phyloP scores from a whole-genome alignment of 2,888 invertebrate species.

The Silvanus unidentatus region DNA sequence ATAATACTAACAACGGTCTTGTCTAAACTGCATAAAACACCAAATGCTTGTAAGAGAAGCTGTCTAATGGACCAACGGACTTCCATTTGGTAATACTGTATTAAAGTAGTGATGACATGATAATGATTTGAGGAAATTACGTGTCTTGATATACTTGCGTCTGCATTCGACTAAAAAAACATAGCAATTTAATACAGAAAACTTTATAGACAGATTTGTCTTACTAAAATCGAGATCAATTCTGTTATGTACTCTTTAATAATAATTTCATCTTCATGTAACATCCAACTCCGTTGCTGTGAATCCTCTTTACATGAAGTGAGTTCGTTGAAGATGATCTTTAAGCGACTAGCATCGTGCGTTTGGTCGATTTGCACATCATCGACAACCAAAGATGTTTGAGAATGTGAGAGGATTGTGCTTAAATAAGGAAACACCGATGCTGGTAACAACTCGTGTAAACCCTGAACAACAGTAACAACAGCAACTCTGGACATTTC shows the following conservation, averaged over 20 bases:
- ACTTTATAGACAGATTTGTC: slow-evolving; percentile 23
- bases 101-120: slow-evolving; percentile 74
- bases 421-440: slow-evolving; percentile 56
- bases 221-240: slow-evolving; percentile 75
- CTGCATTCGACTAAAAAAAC: slow-evolving; percentile 75
- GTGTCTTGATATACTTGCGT: slow-evolving; percentile 79
- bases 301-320: slow-evolving; percentile 90
- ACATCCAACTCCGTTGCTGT: slow-evolving; percentile 91
- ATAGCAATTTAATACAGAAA: too few relatives aligned
- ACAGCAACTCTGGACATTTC: slow-evolving; percentile 81
- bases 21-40: slow-evolving; percentile 81
- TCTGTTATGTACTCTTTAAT: slow-evolving; percentile 81
- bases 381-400: slow-evolving; percentile 55
- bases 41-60: slow-evolving; percentile 77
- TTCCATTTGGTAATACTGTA: slow-evolving; percentile 96
- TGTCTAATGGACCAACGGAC: slow-evolving; percentile 79
- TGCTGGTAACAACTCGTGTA: slow-evolving; percentile 54
- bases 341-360: slow-evolving; percentile 76
- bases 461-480: slow-evolving; percentile 61
- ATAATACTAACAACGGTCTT: slow-evolving; percentile 74
- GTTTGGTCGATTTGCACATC: slow-evolving; percentile 69
- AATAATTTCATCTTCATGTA: slow-evolving; percentile 87
- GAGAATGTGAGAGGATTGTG: slow-evolving; percentile 52
- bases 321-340: slow-evolving; percentile 75
- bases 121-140: slow-evolving; percentile 80